These are phyloP conservation scores for Agapornis canus DNA, from an alignment of 2,797 vertebrate genomes.

Conservation along the genomic window DNA sequence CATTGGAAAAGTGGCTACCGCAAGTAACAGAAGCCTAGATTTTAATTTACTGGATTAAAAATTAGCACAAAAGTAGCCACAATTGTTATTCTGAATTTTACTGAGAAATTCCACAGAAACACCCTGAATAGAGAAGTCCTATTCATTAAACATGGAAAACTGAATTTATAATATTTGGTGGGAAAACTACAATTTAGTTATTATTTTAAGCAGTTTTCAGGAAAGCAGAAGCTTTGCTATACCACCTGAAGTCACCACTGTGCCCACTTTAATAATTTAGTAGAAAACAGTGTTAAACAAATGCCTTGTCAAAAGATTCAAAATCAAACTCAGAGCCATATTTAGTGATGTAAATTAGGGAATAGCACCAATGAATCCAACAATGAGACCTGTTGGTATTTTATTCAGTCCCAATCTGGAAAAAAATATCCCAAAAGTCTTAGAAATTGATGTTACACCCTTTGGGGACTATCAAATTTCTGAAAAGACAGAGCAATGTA, in stretches of 20 bases:
- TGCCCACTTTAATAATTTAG: background rate
- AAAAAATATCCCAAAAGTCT: background rate
- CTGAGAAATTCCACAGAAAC: background rate
- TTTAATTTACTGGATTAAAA: background rate
- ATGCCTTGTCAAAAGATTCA: background rate
- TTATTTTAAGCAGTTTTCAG: background rate
- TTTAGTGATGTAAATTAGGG: background rate
- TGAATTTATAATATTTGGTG: background rate
- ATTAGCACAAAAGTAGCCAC: background rate
- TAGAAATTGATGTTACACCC: background rate
- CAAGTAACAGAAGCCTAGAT: background rate
- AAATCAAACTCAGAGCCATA: background rate
- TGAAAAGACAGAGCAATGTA: background rate
- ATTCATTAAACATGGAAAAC: background rate
- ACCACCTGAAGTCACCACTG: background rate
- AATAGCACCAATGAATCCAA: background rate
- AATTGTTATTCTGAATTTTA: background rate
- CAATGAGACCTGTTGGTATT: background rate
- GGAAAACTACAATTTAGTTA: background rate
- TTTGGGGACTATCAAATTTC: background rate
- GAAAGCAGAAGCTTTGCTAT: background rate
- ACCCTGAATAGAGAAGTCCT: background rate
- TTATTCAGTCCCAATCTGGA: background rate
- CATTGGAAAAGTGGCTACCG: background rate
- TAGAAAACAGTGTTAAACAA: background rate